These are phyloP conservation scores for Luehdorfia chinensis DNA, from an alignment of 1,140 invertebrate genomes.

Conservation along the genomic window DNA sequence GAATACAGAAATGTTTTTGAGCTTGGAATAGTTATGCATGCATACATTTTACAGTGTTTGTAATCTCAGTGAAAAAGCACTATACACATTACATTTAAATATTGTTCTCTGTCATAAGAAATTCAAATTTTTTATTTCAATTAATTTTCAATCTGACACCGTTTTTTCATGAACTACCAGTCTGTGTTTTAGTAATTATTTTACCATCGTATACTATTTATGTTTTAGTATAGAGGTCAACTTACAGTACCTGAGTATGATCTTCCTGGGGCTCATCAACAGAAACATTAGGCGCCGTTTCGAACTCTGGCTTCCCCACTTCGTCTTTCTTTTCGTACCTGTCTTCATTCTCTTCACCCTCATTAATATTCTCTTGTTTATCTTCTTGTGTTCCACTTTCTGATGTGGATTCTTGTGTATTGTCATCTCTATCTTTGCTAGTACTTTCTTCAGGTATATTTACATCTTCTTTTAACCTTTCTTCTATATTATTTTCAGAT, in stretches of 20 bases:
- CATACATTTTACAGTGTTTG: too few species aligned
- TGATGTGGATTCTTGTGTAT: neutral
- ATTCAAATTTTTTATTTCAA: too few species aligned
- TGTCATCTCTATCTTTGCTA: slow-evolving; percentile 11
- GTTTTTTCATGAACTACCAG: too few species aligned
- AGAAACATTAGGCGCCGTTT: slow-evolving; percentile 59
- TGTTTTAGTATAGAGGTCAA: neutral
- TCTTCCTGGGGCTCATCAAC: slow-evolving; percentile 62
- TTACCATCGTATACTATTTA: neutral
- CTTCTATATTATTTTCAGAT: slow-evolving; percentile 21
- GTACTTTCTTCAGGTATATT: slow-evolving; percentile 12
- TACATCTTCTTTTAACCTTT: slow-evolving; percentile 29
- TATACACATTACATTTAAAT: too few species aligned
- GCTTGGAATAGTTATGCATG: too few species aligned
- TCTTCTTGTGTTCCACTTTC: slow-evolving; percentile 2
- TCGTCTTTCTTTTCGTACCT: slow-evolving; percentile 33
- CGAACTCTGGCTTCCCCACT: slow-evolving; percentile 59
- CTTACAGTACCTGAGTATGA: slow-evolving; percentile 52
- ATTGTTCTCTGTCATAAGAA: too few species aligned
- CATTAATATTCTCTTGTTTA: slow-evolving; percentile 5
- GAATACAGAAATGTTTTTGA: too few species aligned
- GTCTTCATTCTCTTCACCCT: slow-evolving; percentile 20
- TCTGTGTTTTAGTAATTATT: too few species aligned
- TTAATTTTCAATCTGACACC: too few species aligned
- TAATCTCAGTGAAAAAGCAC: too few species aligned